Evolutionary conservation across 1,140 invertebrate genomes (phyloP).

Genomic region (Cyclargus thomasi): DNA sequence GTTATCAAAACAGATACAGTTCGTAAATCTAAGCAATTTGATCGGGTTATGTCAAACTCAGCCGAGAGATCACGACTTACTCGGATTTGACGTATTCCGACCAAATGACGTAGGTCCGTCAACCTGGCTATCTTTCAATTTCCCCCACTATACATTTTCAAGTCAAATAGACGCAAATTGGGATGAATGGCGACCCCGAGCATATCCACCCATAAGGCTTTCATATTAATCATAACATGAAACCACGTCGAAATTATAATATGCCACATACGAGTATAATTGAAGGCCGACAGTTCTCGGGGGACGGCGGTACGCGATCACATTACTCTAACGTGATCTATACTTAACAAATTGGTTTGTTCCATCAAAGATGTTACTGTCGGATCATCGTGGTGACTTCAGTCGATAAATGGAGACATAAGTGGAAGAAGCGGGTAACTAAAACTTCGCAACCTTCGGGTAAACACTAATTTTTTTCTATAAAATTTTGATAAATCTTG

Average conservation of each 20-base stretch:
- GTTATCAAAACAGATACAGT: no score
- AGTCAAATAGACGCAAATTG: neutral
- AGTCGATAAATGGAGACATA: neutral
- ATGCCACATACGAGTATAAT: neutral
- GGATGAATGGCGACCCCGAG: neutral
- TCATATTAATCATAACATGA: neutral
- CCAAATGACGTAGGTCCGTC: no score
- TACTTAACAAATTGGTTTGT: neutral
- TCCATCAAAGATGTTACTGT: neutral
- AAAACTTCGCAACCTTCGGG: no score
- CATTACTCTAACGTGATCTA: slow-evolving; percentile 1
- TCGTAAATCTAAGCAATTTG: no score
- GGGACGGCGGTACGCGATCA: neutral
- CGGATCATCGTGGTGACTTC: neutral
- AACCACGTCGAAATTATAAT: neutral
- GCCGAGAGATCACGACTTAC: no score
- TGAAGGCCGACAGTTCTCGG: neutral
- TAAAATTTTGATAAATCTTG: no score
- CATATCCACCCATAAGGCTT: neutral
- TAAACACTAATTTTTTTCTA: no score
- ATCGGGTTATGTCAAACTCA: no score
- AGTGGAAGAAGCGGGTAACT: no score
- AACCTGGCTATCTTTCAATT: no score
- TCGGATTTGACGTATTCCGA: no score
- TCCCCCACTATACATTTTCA: no score